These are phyloP conservation scores for Cydia strobilella DNA, from an alignment of 1,140 invertebrate genomes.

Conservation along the genomic window DNA sequence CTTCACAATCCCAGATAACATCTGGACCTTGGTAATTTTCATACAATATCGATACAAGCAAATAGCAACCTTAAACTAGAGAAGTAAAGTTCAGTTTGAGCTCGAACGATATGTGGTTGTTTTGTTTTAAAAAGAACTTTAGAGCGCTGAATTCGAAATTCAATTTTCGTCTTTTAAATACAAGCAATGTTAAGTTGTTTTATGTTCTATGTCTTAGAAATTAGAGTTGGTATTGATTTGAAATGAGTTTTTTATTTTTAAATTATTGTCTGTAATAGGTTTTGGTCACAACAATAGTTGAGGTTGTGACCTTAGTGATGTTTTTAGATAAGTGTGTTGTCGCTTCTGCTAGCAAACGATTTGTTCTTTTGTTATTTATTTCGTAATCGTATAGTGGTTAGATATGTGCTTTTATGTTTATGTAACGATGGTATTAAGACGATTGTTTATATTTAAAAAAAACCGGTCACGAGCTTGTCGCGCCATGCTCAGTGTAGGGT, in stretches of 20 bases:
- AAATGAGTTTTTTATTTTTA: neutral
- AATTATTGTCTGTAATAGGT: constrained; percentile 27
- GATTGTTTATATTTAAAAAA: too few relatives aligned
- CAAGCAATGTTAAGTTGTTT: neutral
- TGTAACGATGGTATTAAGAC: neutral
- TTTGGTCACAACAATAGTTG: constrained; percentile 35
- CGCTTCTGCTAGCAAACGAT: constrained; percentile 36
- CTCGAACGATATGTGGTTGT: neutral
- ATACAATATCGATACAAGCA: neutral
- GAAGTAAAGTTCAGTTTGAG: too few relatives aligned
- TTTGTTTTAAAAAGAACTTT: constrained; percentile 27
- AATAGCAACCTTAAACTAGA: neutral
- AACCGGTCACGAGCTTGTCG: too few relatives aligned
- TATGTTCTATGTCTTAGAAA: neutral
- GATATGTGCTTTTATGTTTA: neutral
- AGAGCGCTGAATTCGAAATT: constrained; percentile 21
- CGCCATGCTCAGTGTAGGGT: too few relatives aligned
- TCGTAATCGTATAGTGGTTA: neutral
- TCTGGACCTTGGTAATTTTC: constrained; percentile 40
- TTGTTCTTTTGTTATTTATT: constrained; percentile 31
- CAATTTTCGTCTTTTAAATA: constrained; percentile 15
- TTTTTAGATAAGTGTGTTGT: constrained; percentile 39
- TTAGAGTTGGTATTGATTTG: constrained; percentile 6
- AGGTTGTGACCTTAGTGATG: constrained; percentile 42
- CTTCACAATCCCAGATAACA: constrained; percentile 46